These are phyloP conservation scores for Cydia amplana DNA, from an alignment of 1,140 invertebrate species.

Conservation along the genomic window DNA sequence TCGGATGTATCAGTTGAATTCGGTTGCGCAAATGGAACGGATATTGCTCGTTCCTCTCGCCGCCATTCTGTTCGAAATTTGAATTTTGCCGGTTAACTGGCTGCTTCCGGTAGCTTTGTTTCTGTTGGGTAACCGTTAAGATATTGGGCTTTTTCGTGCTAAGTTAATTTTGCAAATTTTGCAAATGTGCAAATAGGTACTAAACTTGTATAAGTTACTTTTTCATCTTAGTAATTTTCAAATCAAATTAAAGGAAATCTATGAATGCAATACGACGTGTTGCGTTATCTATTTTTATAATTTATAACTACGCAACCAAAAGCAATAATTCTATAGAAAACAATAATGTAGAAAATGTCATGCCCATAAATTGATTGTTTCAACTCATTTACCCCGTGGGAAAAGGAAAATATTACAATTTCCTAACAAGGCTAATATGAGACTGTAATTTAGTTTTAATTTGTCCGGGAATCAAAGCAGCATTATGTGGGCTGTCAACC, in stretches of 20 bases:
- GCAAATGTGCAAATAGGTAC: not conserved
- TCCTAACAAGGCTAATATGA: not conserved
- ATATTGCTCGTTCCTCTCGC: conserved; percentile 69
- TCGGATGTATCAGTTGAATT: conserved; percentile 45
- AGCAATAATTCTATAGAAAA: not conserved
- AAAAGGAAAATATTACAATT: conserved; percentile 5
- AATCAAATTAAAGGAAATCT: too few relatives aligned
- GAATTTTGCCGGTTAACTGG: conserved; percentile 74
- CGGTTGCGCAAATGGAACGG: conserved; percentile 75
- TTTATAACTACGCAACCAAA: not conserved
- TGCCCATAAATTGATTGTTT: conserved; percentile 2
- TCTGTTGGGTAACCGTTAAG: conserved; percentile 52
- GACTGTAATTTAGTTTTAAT: conserved; percentile 25
- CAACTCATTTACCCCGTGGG: conserved; percentile 10
- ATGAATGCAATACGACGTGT: too few relatives aligned
- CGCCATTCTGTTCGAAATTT: conserved; percentile 71
- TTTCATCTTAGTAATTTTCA: too few relatives aligned
- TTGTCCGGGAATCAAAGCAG: not conserved
- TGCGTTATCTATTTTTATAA: not conserved
- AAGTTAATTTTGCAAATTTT: not conserved
- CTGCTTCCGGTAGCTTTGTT: conserved; percentile 69
- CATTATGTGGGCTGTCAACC: conserved; percentile 16
- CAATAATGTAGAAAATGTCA: not conserved
- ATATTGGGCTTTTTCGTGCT: conserved; percentile 23
- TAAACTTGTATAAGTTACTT: too few relatives aligned